Evolutionary conservation across 2,888 invertebrate genomes (phyloP).

Genomic region (Villa cingulata): DNA sequence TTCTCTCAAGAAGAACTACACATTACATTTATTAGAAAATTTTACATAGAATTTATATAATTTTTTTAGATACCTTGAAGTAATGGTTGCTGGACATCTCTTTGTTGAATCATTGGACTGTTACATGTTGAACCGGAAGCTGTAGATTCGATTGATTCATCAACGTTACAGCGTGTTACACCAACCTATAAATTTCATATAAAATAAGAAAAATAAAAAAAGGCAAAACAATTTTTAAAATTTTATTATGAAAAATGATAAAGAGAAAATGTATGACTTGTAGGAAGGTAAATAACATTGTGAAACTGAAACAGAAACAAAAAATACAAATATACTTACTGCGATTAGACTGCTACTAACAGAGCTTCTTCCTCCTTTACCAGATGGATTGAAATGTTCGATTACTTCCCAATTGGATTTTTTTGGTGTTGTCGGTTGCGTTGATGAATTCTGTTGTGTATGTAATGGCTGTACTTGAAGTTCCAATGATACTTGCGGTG

Average conservation of each 20-base stretch:
- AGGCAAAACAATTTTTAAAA: no score
- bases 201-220: no score
- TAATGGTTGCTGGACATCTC: conserved; percentile 31
- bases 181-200: conserved; percentile 24
- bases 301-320: neutral
- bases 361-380: conserved; percentile 46
- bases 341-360: conserved; percentile 49
- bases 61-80: conserved; percentile 18
- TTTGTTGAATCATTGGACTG: conserved; percentile 33
- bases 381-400: conserved; percentile 61
- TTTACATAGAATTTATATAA: no score
- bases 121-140: conserved; percentile 35
- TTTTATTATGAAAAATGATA: no score
- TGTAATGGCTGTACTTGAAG: conserved; percentile 25
- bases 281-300: no score
- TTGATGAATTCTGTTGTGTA: conserved; percentile 23
- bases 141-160: conserved; percentile 34
- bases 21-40: no score
- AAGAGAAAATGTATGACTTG: no score
- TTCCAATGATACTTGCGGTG: conserved; percentile 28
- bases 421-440: conserved; percentile 49
- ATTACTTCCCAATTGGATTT: conserved; percentile 88
- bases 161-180: conserved; percentile 35
- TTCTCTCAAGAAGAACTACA: no score
- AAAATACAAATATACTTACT: conserved; percentile 34